Evolutionary conservation across 2,888 invertebrate species (phyloP).

Genomic region (Lingula anatina): DNA sequence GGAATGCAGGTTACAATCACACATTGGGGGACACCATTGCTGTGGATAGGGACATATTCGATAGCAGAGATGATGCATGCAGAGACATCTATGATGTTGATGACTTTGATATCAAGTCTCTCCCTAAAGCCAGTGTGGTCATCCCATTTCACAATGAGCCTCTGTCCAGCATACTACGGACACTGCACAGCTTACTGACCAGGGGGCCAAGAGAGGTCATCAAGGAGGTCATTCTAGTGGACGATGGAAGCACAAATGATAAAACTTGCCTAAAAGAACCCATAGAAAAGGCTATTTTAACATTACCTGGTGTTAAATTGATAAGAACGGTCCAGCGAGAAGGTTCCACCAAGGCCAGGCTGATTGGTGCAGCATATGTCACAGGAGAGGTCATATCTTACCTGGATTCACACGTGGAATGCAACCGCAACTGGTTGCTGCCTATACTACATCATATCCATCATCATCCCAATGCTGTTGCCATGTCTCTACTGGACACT

Average conservation of each 20-base stretch:
- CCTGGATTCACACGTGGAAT: too few relatives aligned
- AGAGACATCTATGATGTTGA: not conserved
- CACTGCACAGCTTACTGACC: constrained; percentile 4
- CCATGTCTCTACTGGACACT: too few relatives aligned
- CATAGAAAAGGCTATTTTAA: constrained; percentile 1
- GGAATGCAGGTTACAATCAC: too few relatives aligned
- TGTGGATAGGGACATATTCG: constrained; percentile 4
- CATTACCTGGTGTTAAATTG: not conserved
- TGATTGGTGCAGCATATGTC: constrained; percentile 6
- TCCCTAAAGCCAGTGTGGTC: constrained; percentile 6
- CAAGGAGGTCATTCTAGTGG: constrained; percentile 8
- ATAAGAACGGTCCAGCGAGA: constrained; percentile 2
- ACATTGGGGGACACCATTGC: not conserved
- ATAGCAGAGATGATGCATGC: constrained; percentile 3
- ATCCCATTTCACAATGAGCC: constrained; percentile 10
- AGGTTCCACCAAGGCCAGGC: constrained; percentile 4
- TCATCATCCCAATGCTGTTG: too few relatives aligned
- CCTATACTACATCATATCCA: too few relatives aligned
- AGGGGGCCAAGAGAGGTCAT: not conserved
- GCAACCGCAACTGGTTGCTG: too few relatives aligned
- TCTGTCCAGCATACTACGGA: constrained; percentile 7
- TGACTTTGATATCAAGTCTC: not conserved
- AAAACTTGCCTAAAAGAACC: not conserved
- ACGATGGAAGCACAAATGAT: constrained; percentile 5
- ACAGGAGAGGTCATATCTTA: too few relatives aligned